These are phyloP conservation scores for Nothura maculosa DNA, from an alignment of 2,797 vertebrate genomes.

Conservation along the genomic window DNA sequence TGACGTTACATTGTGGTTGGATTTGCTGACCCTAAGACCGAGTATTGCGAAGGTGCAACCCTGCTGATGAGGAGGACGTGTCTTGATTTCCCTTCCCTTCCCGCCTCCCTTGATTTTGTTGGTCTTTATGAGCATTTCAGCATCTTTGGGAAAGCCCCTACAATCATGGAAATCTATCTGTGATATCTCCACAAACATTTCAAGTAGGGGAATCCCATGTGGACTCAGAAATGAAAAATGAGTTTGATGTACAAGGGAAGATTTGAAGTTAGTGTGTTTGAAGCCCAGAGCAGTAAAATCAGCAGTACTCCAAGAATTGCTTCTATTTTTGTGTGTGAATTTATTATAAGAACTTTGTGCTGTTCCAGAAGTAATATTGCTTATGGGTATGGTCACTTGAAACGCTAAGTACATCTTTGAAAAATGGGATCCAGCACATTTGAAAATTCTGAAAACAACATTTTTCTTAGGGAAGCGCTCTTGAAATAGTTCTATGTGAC, in stretches of 20 bases:
- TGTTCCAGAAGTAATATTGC: background rate
- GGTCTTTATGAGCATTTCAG: background rate
- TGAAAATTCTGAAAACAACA: background rate
- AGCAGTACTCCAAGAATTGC: background rate
- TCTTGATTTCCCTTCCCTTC: background rate
- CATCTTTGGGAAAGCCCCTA: background rate
- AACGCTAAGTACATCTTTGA: background rate
- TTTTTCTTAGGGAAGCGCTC: background rate
- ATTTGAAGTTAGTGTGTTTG: background rate
- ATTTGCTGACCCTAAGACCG: background rate
- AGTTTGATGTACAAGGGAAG: background rate
- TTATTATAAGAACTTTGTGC: background rate
- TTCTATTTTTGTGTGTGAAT: background rate
- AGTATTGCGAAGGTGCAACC: background rate
- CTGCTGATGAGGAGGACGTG: background rate
- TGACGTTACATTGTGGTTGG: background rate
- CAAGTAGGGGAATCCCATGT: background rate
- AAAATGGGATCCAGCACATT: background rate
- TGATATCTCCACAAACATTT: background rate
- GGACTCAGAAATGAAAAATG: background rate
- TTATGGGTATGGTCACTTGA: background rate
- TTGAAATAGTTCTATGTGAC: background rate
- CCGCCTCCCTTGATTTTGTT: background rate
- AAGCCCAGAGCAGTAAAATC: background rate
- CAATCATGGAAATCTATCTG: background rate